Evolutionary conservation across 2,113 vertebrate species (phyloP), one percentile per base, ranked within the genome.

Genomic region (Colinus virginianus): DNA sequence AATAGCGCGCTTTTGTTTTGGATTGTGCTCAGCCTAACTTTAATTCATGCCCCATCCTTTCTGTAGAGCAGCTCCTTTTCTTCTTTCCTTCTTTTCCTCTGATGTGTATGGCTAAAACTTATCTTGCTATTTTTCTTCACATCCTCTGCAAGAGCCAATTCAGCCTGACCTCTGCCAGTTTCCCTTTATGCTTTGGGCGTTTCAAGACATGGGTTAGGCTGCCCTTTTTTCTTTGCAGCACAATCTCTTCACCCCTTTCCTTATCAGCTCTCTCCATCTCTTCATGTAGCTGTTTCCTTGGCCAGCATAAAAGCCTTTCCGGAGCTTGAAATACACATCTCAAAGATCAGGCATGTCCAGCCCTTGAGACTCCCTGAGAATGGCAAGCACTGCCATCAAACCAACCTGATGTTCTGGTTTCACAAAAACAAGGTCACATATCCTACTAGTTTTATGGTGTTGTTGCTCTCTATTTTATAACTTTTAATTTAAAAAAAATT

Each of bases 111-210:
- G 38, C 55, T 80, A 75, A 94, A 84, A 43, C 17, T 67, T 51
- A 59, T 82, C 75, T 87, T 75, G 34, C 74, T 86, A 86, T 88
- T 90, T 94, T 88, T 81, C 48, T 71, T 86, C 38, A 76, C 56
- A 75, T 91, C 55, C 15, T 67, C 68, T 84, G 46, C 46, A 94
- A 59, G 32, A 89, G 13, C 26, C 55, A 90, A 67, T 93, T 95
- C 91, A 85, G 42, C 25, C 61, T 88, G 90, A 95, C 85, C 93
- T 94, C 91, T 80, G 46, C 68, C 79, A 51, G 30, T 70, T 88
- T 80, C 43, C 51, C 68, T 94, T 93, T 80, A 77, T 85, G 38
- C 90, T 72, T 78, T 88, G 95, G 85, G 88, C 18, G 45, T 91
- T 86, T 94, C 90, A 71, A 90, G 76, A 77, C 55, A 16, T 42